Base-by-base conservation (phyloP, 2,113 vertebrate species). In the Gallinago jamesoni region DNA sequence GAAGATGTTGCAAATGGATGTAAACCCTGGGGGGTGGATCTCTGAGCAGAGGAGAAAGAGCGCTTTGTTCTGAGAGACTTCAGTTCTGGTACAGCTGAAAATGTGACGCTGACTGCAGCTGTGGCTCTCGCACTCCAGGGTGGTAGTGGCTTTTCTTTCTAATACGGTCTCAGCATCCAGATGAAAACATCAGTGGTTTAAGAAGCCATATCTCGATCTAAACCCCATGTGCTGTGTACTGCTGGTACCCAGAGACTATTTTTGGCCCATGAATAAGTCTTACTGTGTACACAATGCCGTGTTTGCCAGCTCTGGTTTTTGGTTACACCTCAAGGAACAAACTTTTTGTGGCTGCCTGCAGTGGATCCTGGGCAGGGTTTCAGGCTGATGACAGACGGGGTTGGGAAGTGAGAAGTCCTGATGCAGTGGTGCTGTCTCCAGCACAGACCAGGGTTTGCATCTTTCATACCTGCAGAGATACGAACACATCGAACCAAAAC, bases 1-100 rank as follows among this genome's bases (percentile, higher is more conserved):
- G 99, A 99, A 99, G 98, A 99, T 99, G 99, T 91, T 99, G 75
- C 99, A 99, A 92, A 98, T 99, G 98, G 99, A 99, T 4, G 96
- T 99, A 74, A 99, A 98, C 81, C 99, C 99, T 0, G 97, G 98
- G 16, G 97, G 98, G 55, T 99, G 99, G 99, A 98, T 99, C 79
- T 96, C 82, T 1, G 98, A 99, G 93, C 98, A 98, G 87, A 98
- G 98, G 68, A 96, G 98, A 43, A 98, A 97, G 82, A 98, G 97
- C 18, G 96, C 98, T 94, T 77, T 97, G 92, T 98, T 98, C 77
- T 98, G 96, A 98, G 48, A 15, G 21, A 53, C 22, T 4, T 8
- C 25, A 2, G 22, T 2, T 69, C 10, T 39, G 69, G 5, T 25
- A 2, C 35, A 14, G 72, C 80, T 67, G 87, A 19, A 66, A 82